Evolutionary conservation across 2,797 vertebrate species (phyloP).

Genomic region (Salmo trutta): DNA sequence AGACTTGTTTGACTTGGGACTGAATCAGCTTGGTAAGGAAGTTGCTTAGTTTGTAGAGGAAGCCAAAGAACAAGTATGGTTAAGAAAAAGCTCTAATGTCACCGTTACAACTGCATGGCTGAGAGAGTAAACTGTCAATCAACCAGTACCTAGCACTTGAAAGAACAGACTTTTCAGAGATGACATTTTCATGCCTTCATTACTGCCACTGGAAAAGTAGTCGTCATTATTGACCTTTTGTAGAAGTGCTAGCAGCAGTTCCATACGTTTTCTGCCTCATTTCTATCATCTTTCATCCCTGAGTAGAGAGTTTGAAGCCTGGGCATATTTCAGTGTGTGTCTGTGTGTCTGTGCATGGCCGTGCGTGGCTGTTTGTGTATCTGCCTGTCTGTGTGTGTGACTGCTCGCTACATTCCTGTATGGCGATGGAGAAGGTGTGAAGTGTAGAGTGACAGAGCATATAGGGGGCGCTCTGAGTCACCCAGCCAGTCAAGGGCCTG

Average conservation of each 20-base stretch:
- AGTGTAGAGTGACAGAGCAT: constrained; percentile 20
- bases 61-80: constrained; percentile 9
- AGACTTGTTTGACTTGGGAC: constrained; percentile 12
- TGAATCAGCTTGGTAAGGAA: not conserved
- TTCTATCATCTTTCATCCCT: constrained; percentile 3
- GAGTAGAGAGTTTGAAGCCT: not conserved
- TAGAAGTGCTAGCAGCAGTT: constrained; percentile 36
- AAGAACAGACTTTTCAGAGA: constrained; percentile 28
- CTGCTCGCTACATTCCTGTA: constrained; percentile 12
- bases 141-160: not conserved
- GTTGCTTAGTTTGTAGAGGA: not conserved
- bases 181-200: constrained; percentile 43
- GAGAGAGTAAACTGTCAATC: constrained; percentile 16
- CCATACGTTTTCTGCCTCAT: not conserved
- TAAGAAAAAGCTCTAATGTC: constrained; percentile 23
- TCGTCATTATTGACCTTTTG: constrained; percentile 51
- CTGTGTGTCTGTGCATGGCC: not conserved
- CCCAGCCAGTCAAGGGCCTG: not conserved
- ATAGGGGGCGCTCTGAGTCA: constrained; percentile 1
- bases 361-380: not conserved
- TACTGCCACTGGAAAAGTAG: constrained; percentile 31
- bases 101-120: constrained; percentile 9
- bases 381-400: not conserved
- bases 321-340: not conserved
- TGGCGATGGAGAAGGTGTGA: constrained; percentile 6